Evolutionary conservation across 2,888 invertebrate species (phyloP).

Genomic region (Andrena marginata): DNA sequence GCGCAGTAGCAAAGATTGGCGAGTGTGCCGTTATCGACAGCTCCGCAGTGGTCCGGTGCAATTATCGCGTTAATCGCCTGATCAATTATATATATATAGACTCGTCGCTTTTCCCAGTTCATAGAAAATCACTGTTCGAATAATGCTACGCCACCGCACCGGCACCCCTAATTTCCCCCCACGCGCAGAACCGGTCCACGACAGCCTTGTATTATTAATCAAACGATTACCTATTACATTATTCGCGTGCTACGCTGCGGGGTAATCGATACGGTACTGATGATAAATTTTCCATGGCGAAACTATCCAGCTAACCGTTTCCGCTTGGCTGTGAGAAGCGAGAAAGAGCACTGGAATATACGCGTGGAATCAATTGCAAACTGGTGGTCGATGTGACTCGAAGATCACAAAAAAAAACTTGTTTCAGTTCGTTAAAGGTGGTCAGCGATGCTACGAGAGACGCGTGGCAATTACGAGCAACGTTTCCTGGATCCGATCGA

Average conservation of each 20-base stretch:
- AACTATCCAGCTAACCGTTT: not conserved
- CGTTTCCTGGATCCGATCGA: constrained; percentile 23
- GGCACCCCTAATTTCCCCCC: constrained; percentile 34
- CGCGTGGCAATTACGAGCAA: constrained; percentile 36
- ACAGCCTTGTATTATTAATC: constrained; percentile 40
- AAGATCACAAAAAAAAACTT: not conserved
- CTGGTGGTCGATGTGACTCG: not conserved
- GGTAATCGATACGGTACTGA: constrained; percentile 17
- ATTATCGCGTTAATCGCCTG: constrained; percentile 40
- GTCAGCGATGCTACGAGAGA: not conserved
- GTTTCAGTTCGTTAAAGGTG: constrained; percentile 37
- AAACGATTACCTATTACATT: constrained; percentile 44
- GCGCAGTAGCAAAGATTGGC: not conserved
- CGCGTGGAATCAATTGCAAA: not conserved
- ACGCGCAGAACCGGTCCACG: constrained; percentile 21
- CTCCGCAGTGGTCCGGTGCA: not conserved
- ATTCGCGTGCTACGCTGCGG: constrained; percentile 28
- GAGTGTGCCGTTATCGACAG: not conserved
- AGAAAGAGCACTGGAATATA: not conserved
- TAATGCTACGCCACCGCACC: constrained; percentile 25
- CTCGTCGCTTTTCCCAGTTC: constrained; percentile 24
- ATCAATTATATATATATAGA: constrained; percentile 44
- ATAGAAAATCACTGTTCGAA: constrained; percentile 35
- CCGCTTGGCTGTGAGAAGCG: not conserved
- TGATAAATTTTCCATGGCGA: constrained; percentile 10